A percentile compares a stretch with the other conserved stretches of the same genome.
Evolutionary conservation across 1,140 invertebrate species (phyloP).

Genomic region (Ruditapes philippinarum): DNA sequence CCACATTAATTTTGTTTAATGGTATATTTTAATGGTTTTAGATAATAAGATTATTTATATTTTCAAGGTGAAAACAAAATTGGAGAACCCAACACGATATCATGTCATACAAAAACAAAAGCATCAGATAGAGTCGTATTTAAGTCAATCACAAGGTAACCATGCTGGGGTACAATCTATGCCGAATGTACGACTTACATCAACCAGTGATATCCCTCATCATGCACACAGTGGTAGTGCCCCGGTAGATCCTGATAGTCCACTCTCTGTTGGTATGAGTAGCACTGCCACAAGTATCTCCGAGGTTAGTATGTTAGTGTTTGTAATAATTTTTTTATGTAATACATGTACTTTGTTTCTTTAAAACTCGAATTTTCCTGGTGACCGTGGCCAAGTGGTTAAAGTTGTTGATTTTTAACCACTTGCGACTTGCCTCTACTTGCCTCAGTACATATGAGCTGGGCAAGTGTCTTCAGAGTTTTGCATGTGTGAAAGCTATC

Average conservation of each 20-base stretch:
- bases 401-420: too few relatives aligned
- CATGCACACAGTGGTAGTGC: slow-evolving; percentile 75
- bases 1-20: too few relatives aligned
- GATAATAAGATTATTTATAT: too few relatives aligned
- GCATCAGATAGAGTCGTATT: slow-evolving; percentile 94
- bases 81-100: slow-evolving; percentile 96
- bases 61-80: slow-evolving; percentile 89
- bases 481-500: too few relatives aligned
- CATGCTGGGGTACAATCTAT: slow-evolving; percentile 86
- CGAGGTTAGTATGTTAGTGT: slow-evolving; percentile 81
- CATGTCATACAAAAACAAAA: slow-evolving; percentile 96
- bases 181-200: slow-evolving; percentile 71
- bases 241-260: slow-evolving; percentile 82
- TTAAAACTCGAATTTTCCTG: too few relatives aligned
- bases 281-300: slow-evolving; percentile 81
- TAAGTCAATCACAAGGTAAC: slow-evolving; percentile 88
- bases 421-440: too few relatives aligned
- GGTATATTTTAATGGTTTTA: too few relatives aligned
- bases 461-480: too few relatives aligned
- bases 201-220: slow-evolving; percentile 50
- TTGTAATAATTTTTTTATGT: too few relatives aligned
- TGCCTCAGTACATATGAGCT: too few relatives aligned
- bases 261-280: slow-evolving; percentile 76
- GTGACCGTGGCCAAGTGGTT: too few relatives aligned
- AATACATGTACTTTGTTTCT: too few relatives aligned